phyloP scores from a whole-genome alignment of 2,113 vertebrate genomes.

The Tursiops truncatus region DNA sequence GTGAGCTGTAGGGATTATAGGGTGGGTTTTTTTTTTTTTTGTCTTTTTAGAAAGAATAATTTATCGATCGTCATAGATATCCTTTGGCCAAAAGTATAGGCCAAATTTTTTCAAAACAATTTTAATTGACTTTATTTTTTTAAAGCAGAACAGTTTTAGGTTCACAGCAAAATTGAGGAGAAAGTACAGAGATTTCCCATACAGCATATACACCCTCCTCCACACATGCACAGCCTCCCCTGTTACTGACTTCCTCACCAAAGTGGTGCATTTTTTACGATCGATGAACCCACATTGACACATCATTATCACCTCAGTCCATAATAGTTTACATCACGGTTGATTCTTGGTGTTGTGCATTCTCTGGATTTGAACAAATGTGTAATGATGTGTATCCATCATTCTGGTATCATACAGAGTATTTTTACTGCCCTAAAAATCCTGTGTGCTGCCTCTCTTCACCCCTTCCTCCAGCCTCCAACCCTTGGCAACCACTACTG shows the following conservation, averaged over 20 bases:
- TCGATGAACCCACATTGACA: not conserved
- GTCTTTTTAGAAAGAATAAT: not conserved
- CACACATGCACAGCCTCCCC: too few relatives aligned
- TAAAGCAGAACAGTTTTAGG: not conserved
- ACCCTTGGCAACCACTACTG: not conserved
- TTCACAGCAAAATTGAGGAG: not conserved
- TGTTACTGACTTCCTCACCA: not conserved
- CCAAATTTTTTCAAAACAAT: not conserved
- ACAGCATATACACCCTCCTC: too few relatives aligned
- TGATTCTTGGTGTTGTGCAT: not conserved
- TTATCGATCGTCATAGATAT: not conserved
- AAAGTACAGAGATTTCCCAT: not conserved
- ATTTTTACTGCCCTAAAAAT: not conserved
- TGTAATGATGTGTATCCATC: not conserved
- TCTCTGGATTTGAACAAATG: not conserved
- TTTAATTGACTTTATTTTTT: not conserved
- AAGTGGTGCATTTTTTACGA: not conserved
- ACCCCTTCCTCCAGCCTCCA: not conserved
- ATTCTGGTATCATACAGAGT: not conserved
- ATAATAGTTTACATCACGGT: not conserved
- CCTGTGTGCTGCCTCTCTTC: not conserved
- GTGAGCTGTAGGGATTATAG: not conserved
- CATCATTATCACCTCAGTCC: not conserved
- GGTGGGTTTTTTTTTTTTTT: not conserved
- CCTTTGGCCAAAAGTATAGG: not conserved